Evolutionary conservation across 2,113 vertebrate species (phyloP), one percentile per base, ranked within the genome.

Genomic region (Sander vitreus): DNA sequence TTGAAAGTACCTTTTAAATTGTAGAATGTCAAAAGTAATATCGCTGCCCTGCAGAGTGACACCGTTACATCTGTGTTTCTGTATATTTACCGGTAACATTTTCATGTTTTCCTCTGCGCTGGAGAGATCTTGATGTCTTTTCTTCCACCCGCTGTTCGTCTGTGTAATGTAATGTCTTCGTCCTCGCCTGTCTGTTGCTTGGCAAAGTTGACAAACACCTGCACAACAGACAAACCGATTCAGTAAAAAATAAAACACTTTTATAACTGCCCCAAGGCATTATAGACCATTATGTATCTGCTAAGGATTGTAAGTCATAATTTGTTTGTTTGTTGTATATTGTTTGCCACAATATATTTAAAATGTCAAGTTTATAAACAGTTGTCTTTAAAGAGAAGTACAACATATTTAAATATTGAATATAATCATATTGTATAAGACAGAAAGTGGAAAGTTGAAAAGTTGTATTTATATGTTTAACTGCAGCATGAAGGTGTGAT

Each of bases 191-290:
- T 94, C 91, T 99, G 97, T 74, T 97, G 96, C 93, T 97, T 99
- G 94, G 97, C 98, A 90, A 99, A 99, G 92, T 97, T 99, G 84
- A 99, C 98, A 92, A 99, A 99, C 78, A 96, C 95, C 95, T 96
- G 80, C 54, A 79, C 33, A 23, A 74, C 13, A 71, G 25, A 80
- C 27, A 87, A 30, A 55, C 0, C 0, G 5, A 68, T 16, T 62
- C 19, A 74, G 50, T 18, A 33, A 8, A 45, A 16, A 10, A 36
- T 47, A 21, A 59, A 53, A n/a, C 39, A 15, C 33, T 1, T 23
- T 23, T 23, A 43, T 11, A 19, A 54, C n/a, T 36, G 51, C 25
- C 51, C 11, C 6, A 12, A 19, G 10, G n/a, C 30, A 79, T 19
- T 8, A 16, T 45, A 69, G 7, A 7, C 11, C 16, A 23, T 13